phyloP scores from a whole-genome alignment of 2,797 vertebrate genomes.

The Hoplostethus mediterraneus region DNA sequence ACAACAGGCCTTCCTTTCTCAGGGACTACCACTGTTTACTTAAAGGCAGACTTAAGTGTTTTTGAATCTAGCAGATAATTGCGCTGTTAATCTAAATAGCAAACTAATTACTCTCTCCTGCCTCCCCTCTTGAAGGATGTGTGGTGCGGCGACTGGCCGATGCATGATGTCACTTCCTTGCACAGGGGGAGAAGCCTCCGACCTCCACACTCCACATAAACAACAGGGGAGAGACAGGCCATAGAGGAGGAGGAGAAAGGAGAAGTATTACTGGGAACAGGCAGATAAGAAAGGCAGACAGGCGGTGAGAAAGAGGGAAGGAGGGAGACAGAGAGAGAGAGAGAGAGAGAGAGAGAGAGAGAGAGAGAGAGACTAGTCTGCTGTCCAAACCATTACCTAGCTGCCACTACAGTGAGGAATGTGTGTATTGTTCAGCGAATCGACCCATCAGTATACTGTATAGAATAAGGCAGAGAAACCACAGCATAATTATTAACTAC shows the following conservation, averaged over 20 bases:
- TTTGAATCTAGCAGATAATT: conserved; percentile 69
- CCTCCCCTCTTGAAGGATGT: conserved; percentile 50
- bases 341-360: conserved; percentile 31
- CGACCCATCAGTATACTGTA: conserved; percentile 52
- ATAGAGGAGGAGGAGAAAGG: conserved; percentile 63
- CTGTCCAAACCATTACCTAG: conserved; percentile 58
- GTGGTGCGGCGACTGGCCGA: conserved; percentile 44
- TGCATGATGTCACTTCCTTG: conserved; percentile 65
- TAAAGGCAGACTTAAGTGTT: conserved; percentile 62
- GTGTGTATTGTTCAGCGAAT: conserved; percentile 56
- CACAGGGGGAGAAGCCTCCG: conserved; percentile 48
- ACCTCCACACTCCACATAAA: conserved; percentile 66
- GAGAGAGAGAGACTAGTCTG: conserved; percentile 34
- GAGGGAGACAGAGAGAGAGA: background rate
- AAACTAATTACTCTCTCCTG: conserved; percentile 73
- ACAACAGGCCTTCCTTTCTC: conserved; percentile 43
- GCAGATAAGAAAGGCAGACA: background rate
- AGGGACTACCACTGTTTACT: conserved; percentile 52
- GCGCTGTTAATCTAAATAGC: conserved; percentile 74
- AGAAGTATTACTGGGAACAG: conserved; percentile 60
- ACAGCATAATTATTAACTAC: conserved; percentile 55
- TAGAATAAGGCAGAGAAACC: conserved; percentile 37
- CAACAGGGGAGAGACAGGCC: conserved; percentile 55
- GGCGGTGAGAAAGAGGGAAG: conserved; percentile 26
- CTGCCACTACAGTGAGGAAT: conserved; percentile 46